phyloP scores from a whole-genome alignment of 2,888 invertebrate genomes.

The Drosophila macrospina region DNA sequence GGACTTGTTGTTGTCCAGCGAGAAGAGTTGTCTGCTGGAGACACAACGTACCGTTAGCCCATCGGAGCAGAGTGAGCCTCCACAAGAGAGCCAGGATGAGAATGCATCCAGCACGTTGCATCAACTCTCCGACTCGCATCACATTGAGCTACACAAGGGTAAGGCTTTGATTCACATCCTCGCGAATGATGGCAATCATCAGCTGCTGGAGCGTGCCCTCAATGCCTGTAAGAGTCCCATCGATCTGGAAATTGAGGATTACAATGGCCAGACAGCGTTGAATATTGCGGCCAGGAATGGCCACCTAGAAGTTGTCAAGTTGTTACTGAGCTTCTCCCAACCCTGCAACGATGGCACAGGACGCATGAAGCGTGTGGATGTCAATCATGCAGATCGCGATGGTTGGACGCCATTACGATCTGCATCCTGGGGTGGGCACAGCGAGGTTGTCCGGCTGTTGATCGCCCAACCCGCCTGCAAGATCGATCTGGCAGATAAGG shows the following conservation, averaged over 20 bases:
- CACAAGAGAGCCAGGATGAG: conserved; percentile 84
- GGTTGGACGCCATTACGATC: conserved; percentile 96
- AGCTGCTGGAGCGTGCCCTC: conserved; percentile 88
- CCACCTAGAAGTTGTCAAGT: conserved; percentile 89
- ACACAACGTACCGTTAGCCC: conserved; percentile 84
- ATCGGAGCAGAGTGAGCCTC: conserved; percentile 84
- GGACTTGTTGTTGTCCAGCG: conserved; percentile 84
- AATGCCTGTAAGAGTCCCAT: conserved; percentile 87
- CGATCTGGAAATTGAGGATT: conserved; percentile 88
- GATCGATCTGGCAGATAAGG: conserved; percentile 94
- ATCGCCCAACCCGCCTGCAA: conserved; percentile 91
- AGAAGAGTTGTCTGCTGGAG: conserved; percentile 84
- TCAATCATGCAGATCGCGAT: conserved; percentile 92
- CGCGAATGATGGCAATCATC: conserved; percentile 91
- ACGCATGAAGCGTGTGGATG: conserved; percentile 87
- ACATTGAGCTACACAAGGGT: conserved; percentile 86
- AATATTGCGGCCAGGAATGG: conserved; percentile 94
- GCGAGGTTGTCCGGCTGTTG: conserved; percentile 92
- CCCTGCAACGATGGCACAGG: conserved; percentile 83
- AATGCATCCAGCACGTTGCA: conserved; percentile 84
- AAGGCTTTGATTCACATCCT: conserved; percentile 91
- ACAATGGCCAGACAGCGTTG: conserved; percentile 93
- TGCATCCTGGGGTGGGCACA: conserved; percentile 98
- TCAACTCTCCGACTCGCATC: conserved; percentile 84
- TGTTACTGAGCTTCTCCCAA: conserved; percentile 86